A percentile compares a stretch with the other conserved stretches of the same genome.
Conservation (phyloP, 2,888 invertebrate genomes). For the Drosophila longiperda region DNA sequence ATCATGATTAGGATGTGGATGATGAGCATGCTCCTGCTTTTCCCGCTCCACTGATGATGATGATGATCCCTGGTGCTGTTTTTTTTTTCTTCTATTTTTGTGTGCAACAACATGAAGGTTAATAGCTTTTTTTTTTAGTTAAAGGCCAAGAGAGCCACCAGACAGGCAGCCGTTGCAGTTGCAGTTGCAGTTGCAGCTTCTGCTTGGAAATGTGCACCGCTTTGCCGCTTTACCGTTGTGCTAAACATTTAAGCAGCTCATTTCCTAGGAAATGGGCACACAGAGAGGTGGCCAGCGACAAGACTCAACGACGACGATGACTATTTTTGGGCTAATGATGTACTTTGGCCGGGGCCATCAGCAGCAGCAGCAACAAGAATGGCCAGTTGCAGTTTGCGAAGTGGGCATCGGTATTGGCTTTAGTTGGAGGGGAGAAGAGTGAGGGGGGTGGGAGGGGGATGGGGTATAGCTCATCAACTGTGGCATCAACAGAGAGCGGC, state of each 20-base stretch:
- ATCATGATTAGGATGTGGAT: slow-evolving; percentile 18
- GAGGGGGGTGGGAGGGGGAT: background rate
- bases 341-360: slow-evolving; percentile 47
- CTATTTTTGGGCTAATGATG: slow-evolving; percentile 82
- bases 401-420: background rate
- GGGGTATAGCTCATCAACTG: background rate
- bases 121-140: slow-evolving; percentile 62
- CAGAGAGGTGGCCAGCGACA: slow-evolving; percentile 33
- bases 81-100: background rate
- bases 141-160: slow-evolving; percentile 16
- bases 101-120: slow-evolving; percentile 68
- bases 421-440: background rate
- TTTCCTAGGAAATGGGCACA: slow-evolving; percentile 75
- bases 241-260: slow-evolving; percentile 80
- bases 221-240: slow-evolving; percentile 74
- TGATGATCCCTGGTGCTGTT: slow-evolving; percentile 62
- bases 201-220: slow-evolving; percentile 70
- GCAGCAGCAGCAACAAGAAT: slow-evolving; percentile 29
- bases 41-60: slow-evolving; percentile 24
- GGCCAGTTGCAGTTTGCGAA: slow-evolving; percentile 1
- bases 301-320: slow-evolving; percentile 43
- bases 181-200: slow-evolving; percentile 13
- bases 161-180: background rate
- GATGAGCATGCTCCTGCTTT: slow-evolving; percentile 2
- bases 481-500: slow-evolving; percentile 18